Base-by-base conservation (phyloP, 2,113 vertebrate genomes). In the Carassius auratus region DNA sequence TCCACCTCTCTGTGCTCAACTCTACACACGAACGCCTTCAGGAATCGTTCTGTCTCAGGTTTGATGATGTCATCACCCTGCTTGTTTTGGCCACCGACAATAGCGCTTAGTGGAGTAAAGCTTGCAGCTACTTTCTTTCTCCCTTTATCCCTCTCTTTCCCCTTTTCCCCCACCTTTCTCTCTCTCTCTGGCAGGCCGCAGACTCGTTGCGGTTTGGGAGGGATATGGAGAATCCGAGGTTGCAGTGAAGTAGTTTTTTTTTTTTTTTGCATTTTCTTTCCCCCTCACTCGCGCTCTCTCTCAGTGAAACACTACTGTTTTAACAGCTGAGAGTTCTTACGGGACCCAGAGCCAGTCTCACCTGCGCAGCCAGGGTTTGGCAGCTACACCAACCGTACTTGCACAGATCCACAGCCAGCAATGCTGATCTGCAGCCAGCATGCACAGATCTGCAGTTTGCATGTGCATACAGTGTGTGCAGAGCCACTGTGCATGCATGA, bases 271-370 rank as follows among this genome's bases (percentile, higher is more conserved):
- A 33, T 85, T 78, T 71, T 93, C 93, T 93, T 93, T 91, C 90
- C 92, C 92, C 93, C 92, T 90, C 90, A 88, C 74, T 76, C 74
- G 9, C 45, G 30, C 74, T 3, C 73, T 45, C 45, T 73, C 68
- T 92, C 91, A 89, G 92, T 91, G 90, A 91, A 92, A 92, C 92
- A 84, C 85, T 90, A 90, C 91, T 95, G 94, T 95, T 95, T 94
- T 92, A 94, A 95, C 94, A 95, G 94, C 94, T 95, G 94, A 95
- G 92, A 94, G 93, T 93, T 93, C 94, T 95, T 94, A 94, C 91
- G 90, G 91, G 91, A 92, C 94, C 92, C 91, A 92, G 93, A 92
- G 91, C 88, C 84, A 91, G 93, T 94, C 94, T 94, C 85, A 92
- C 90, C 93, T 93, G 93, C 52, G 42, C 85, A 86, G 88, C 88